Percentiles rank a stretch among this genome's conserved stretches.
Evolutionary conservation across 2,113 vertebrate species (phyloP).

Genomic region (Accipiter virgatus): DNA sequence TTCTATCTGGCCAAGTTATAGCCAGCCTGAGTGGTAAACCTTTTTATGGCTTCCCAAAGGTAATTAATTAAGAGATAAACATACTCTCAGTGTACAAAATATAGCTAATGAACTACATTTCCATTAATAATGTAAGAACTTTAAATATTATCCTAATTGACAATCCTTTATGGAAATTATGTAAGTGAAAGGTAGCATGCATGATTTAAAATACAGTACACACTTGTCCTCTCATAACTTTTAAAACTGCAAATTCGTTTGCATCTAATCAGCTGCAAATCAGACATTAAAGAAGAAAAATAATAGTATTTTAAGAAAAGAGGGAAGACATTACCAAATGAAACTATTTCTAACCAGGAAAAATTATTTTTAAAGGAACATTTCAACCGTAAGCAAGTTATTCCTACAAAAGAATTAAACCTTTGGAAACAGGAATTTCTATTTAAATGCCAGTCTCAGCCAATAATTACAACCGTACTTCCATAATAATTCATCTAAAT

Average conservation of each 20-base stretch:
- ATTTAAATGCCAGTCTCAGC: neutral
- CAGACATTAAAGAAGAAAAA: neutral
- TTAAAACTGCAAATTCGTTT: neutral
- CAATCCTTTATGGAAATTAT: neutral
- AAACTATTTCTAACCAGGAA: neutral
- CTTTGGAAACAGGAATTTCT: neutral
- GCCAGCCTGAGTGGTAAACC: neutral
- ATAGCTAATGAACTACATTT: neutral
- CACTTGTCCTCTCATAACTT: neutral
- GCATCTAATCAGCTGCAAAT: neutral
- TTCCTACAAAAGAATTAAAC: neutral
- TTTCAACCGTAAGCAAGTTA: neutral
- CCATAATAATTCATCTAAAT: neutral
- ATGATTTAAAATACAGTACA: neutral
- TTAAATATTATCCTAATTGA: neutral
- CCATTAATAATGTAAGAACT: neutral
- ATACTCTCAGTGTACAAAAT: neutral
- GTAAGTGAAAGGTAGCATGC: neutral
- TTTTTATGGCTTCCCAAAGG: neutral
- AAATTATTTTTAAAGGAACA: neutral
- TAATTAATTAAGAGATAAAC: neutral
- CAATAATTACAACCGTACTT: neutral
- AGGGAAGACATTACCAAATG: neutral
- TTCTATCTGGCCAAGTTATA: neutral
- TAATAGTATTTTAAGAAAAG: neutral